phyloP scores from a whole-genome alignment of 2,888 invertebrate genomes.

The Oligia fasciuncula region DNA sequence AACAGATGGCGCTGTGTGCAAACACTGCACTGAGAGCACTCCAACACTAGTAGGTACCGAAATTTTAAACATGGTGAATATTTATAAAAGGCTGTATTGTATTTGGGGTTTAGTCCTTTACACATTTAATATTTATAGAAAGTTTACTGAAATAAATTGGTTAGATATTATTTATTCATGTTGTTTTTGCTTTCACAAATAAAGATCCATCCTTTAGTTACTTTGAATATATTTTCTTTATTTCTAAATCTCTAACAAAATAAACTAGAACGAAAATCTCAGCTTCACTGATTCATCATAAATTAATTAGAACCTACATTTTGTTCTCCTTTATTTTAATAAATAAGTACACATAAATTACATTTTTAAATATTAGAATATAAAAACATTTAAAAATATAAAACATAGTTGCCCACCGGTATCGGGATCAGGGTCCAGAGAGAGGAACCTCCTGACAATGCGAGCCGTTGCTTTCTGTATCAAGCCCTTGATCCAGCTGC shows the following conservation, averaged over 20 bases:
- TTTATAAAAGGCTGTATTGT: conserved; percentile 27
- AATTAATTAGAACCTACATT: too few species aligned
- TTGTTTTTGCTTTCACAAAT: not conserved
- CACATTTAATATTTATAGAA: conserved; percentile 35
- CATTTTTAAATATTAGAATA: too few species aligned
- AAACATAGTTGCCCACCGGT: too few species aligned
- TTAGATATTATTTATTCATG: not conserved
- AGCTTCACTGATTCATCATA: not conserved
- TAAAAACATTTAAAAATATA: too few species aligned
- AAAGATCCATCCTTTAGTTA: not conserved
- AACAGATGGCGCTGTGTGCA: conserved; percentile 58
- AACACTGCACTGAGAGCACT: conserved; percentile 52
- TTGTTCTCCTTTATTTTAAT: too few species aligned
- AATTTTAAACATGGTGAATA: conserved; percentile 56
- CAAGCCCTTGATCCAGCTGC: too few species aligned
- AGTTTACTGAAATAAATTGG: conserved; percentile 27
- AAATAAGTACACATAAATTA: too few species aligned
- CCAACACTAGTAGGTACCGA: conserved; percentile 30
- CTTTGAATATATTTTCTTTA: not conserved
- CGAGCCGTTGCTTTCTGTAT: too few species aligned
- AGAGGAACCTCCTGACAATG: too few species aligned
- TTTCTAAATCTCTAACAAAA: not conserved
- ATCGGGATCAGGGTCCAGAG: too few species aligned
- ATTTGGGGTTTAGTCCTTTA: conserved; percentile 6
- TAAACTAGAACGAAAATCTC: not conserved